Evolutionary conservation across 2,888 invertebrate species (phyloP).

Genomic region (Autographa pulchrina): DNA sequence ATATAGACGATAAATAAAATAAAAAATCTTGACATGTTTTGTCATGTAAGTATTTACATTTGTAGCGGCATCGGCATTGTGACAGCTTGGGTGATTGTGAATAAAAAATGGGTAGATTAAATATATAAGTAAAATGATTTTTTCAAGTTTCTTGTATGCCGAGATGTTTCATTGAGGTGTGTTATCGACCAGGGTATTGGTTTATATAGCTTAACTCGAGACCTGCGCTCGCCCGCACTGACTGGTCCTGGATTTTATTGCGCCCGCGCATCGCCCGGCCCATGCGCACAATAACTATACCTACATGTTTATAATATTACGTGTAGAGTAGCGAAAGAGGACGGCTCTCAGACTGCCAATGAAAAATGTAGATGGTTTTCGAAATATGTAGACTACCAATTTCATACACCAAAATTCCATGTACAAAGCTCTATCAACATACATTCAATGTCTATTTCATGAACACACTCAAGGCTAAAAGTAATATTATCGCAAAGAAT

Average conservation of each 20-base stretch:
- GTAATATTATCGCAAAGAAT: background rate
- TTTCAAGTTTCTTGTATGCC: background rate
- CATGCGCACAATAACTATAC: constrained; percentile 15
- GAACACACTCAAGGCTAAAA: too few relatives aligned
- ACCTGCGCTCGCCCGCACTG: constrained; percentile 25
- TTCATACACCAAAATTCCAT: too few relatives aligned
- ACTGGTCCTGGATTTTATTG: constrained; percentile 55
- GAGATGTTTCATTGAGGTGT: constrained; percentile 9
- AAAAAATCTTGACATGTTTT: too few relatives aligned
- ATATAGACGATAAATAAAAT: background rate
- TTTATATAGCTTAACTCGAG: constrained; percentile 34
- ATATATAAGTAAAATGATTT: background rate
- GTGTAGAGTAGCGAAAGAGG: background rate
- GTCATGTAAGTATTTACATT: too few relatives aligned
- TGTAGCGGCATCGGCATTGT: too few relatives aligned
- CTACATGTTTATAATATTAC: background rate
- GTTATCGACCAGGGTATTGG: constrained; percentile 18
- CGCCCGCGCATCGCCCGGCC: constrained; percentile 15
- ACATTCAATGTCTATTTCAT: too few relatives aligned
- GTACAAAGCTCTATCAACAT: too few relatives aligned
- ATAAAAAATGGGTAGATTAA: background rate
- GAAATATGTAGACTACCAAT: too few relatives aligned
- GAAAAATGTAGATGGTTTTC: too few relatives aligned
- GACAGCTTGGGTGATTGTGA: background rate
- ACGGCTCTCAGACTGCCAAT: background rate